phyloP scores from a whole-genome alignment of 2,113 vertebrate species.

The Aleadryas rufinucha region DNA sequence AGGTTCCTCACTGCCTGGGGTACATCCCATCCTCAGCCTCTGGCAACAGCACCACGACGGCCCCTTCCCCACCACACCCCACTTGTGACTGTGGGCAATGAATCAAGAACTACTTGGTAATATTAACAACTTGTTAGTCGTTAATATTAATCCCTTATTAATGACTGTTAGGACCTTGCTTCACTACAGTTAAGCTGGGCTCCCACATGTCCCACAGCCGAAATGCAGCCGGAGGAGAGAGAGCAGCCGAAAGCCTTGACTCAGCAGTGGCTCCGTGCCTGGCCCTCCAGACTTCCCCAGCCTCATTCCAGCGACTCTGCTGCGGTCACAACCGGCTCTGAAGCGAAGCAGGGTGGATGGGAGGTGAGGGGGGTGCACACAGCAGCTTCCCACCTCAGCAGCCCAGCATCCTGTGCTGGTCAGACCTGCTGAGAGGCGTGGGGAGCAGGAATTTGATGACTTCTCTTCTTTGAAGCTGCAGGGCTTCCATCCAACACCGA shows the following conservation, averaged over 20 bases:
- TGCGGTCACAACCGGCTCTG: not conserved
- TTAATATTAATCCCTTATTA: not conserved
- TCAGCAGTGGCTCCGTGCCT: slow-evolving; percentile 53
- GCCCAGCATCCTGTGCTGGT: not conserved
- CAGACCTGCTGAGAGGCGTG: not conserved
- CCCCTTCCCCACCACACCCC: not conserved
- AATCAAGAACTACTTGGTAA: not conserved
- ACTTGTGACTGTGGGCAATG: not conserved
- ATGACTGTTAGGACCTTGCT: not conserved
- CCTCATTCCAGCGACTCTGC: not conserved
- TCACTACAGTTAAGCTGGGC: not conserved
- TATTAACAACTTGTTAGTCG: too few species aligned
- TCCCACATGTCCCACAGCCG: not conserved
- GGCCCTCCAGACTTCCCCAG: not conserved
- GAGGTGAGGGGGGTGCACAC: not conserved
- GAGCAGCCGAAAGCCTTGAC: slow-evolving; percentile 30
- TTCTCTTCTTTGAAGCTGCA: not conserved
- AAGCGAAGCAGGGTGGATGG: not conserved
- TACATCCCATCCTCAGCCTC: not conserved
- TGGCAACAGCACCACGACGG: fast-evolving
- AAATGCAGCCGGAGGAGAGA: not conserved
- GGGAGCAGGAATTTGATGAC: slow-evolving; percentile 13
- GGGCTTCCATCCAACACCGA: not conserved
- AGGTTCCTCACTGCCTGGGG: not conserved
- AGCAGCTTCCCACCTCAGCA: not conserved